These are phyloP conservation scores for Rhodophaea formosa DNA, from an alignment of 2,888 invertebrate species.

Conservation along the genomic window DNA sequence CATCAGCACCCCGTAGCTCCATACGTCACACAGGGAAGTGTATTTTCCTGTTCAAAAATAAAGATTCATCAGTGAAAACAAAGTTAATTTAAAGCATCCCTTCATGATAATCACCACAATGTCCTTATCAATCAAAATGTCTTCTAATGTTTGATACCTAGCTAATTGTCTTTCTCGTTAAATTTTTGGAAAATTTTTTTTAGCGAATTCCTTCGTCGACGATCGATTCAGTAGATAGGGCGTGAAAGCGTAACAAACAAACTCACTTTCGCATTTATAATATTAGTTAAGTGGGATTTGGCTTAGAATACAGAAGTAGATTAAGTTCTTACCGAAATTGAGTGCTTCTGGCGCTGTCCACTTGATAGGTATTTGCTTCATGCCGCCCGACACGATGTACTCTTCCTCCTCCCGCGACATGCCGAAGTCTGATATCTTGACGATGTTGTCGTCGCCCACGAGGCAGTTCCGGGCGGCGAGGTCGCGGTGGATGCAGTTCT, in stretches of 20 bases:
- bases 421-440: conserved; percentile 98
- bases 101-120: no score
- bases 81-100: no score
- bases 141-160: no score
- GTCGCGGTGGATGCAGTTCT: conserved; percentile 97
- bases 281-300: no score
- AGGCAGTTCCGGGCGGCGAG: conserved; percentile 97
- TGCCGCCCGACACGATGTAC: conserved; percentile 97
- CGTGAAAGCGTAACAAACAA: no score
- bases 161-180: no score
- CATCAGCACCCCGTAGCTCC: conserved; percentile 97
- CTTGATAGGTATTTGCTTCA: conserved; percentile 99
- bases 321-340: conserved; percentile 88
- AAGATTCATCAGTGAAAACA: no score
- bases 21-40: conserved; percentile 96
- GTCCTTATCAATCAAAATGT: no score
- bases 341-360: conserved; percentile 99
- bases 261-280: no score
- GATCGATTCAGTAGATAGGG: no score
- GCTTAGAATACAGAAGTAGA: not conserved
- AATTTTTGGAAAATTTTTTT: no score
- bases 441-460: conserved; percentile 91
- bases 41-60: conserved; percentile 87
- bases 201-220: no score
- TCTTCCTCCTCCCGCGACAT: conserved; percentile 99